phyloP scores from a whole-genome alignment of 2,797 vertebrate genomes.

The Lutjanus argentimaculatus region DNA sequence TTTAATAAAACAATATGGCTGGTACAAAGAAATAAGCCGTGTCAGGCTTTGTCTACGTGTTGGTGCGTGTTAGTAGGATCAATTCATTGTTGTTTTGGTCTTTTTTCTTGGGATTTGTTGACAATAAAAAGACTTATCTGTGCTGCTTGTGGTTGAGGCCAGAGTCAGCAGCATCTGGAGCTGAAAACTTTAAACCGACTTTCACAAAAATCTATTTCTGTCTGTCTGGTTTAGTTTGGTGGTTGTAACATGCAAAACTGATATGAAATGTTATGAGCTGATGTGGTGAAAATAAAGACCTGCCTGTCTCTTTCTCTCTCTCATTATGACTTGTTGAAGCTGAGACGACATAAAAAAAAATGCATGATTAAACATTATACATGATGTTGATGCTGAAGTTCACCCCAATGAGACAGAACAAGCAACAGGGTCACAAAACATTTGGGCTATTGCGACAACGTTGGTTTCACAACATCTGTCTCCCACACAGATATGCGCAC shows the following conservation, averaged over 20 bases:
- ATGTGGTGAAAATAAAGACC: slow-evolving; percentile 23
- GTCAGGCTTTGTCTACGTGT: background rate
- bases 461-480: slow-evolving; percentile 48
- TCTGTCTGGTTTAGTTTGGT: slow-evolving; percentile 5
- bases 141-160: background rate
- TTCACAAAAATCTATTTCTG: slow-evolving; percentile 34
- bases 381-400: background rate
- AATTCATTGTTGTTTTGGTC: background rate
- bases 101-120: background rate
- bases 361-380: background rate
- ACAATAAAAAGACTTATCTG: background rate
- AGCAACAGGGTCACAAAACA: background rate
- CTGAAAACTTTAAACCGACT: slow-evolving; percentile 7
- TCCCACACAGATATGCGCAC: slow-evolving; percentile 4
- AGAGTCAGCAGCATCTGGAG: background rate
- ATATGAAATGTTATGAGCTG: background rate
- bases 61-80: background rate
- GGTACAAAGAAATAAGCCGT: background rate
- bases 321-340: background rate
- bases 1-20: background rate
- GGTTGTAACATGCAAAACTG: background rate
- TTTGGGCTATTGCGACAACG: slow-evolving; percentile 26
- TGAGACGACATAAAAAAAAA: slow-evolving; percentile 6
- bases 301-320: background rate
- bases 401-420: slow-evolving; percentile 6